These are phyloP conservation scores for Dicentrarchus labrax DNA, from an alignment of 2,113 vertebrate species.

Conservation along the genomic window DNA sequence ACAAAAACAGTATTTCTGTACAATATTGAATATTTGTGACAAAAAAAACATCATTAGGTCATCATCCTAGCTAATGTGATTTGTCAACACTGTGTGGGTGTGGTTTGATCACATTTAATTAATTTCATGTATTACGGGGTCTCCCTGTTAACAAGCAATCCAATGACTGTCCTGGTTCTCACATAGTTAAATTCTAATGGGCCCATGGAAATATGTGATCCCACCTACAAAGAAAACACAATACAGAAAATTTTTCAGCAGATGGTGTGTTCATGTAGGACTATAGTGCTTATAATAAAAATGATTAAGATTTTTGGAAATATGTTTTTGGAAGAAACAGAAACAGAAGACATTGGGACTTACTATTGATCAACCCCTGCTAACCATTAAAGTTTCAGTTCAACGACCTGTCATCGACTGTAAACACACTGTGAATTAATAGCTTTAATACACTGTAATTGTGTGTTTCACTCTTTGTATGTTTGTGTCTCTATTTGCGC, in stretches of 20 bases:
- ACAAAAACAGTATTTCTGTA: not conserved
- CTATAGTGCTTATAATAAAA: not conserved
- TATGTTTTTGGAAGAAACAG: too few relatives aligned
- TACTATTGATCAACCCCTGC: not conserved
- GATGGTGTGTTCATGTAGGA: not conserved
- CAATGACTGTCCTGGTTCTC: not conserved
- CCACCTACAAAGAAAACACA: not conserved
- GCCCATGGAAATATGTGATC: not conserved
- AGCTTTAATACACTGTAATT: not conserved
- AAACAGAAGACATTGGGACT: too few relatives aligned
- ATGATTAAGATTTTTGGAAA: not conserved
- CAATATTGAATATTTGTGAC: not conserved
- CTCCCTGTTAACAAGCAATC: too few relatives aligned
- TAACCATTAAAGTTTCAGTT: not conserved
- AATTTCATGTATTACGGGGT: not conserved
- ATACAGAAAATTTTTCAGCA: not conserved
- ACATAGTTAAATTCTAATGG: not conserved
- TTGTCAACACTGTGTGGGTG: not conserved
- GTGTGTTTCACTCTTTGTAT: slow-evolving; percentile 20
- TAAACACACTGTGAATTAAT: not conserved
- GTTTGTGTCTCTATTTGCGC: slow-evolving; percentile 38
- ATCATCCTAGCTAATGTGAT: too few relatives aligned
- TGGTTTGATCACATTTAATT: not conserved
- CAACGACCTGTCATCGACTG: not conserved
- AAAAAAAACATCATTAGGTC: not conserved